Evolutionary conservation across 2,113 vertebrate species (phyloP).

Genomic region (Zosterops lateralis): DNA sequence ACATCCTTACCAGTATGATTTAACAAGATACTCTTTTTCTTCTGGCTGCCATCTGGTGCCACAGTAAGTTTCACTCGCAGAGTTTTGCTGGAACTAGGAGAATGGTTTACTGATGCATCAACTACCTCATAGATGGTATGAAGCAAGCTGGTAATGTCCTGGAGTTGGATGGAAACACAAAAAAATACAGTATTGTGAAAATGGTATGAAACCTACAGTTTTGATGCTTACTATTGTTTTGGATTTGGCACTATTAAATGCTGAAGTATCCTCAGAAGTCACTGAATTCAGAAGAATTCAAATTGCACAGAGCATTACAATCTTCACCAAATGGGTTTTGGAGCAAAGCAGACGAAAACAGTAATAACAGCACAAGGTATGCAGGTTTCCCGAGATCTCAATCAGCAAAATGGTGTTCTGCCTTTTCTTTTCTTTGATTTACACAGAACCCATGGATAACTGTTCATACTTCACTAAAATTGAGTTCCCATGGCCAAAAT

Average conservation of each 20-base stretch:
- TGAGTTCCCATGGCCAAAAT: background rate
- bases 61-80: slow-evolving; percentile 93
- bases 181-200: slow-evolving; percentile 2
- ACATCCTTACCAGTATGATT: slow-evolving; percentile 78
- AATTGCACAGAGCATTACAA: background rate
- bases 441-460: background rate
- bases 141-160: slow-evolving; percentile 97
- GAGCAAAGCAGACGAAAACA: background rate
- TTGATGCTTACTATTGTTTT: background rate
- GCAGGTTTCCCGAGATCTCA: background rate
- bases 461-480: background rate
- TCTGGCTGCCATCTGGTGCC: slow-evolving; percentile 90
- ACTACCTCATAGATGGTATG: slow-evolving; percentile 99
- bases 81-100: slow-evolving; percentile 93
- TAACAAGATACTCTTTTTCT: slow-evolving; percentile 83
- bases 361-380: background rate
- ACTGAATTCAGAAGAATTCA: background rate
- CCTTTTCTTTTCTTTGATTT: background rate
- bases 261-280: background rate
- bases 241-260: background rate
- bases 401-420: background rate
- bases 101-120: slow-evolving; percentile 95
- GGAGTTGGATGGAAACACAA: slow-evolving; percentile 36
- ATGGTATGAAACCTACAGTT: background rate
- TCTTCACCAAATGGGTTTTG: background rate